Base-by-base conservation (phyloP, 2,113 vertebrate genomes). In the Tylochromis polylepis region DNA sequence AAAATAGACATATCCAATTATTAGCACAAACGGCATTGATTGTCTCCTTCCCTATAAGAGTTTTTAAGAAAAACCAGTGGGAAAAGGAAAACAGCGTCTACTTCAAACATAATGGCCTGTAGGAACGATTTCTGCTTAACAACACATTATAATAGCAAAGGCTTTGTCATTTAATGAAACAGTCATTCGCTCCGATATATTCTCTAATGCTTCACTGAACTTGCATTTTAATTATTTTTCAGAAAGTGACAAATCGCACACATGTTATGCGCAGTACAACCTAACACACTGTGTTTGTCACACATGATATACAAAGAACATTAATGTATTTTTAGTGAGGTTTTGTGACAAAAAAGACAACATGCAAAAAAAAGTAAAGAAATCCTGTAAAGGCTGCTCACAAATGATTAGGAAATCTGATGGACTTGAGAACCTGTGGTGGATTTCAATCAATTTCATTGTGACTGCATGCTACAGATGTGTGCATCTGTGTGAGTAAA, bases 21-120 rank as follows among this genome's bases (percentile, higher is more conserved):
- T 92, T 90, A 89, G 83, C 84, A 79, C 83, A 90, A 88, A 80
- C 49, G 15, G 38, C 86, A 91, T 77, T 93, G 92, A 92, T 91
- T 92, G 62, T 92, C 72, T 89, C 87, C 55, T 79, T 10, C 6
- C 5, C 46, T 89, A 82, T 53, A 85, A 57, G 59, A 65, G 41
- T 29, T 77, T 67, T 88, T 80, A 81, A 34, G 58, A 65, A 81
- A 88, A 78, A 41, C 57, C 43, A 29, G 8, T 46, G 81, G 53
- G 49, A 62, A 58, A 59, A 59, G 36, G 11, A 79, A 46, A 51
- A 18, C 36, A 24, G 24, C 2, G 10, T 70, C 65, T 72, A 12
- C 43, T 11, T 59, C 18, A 70, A 43, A 83, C 78, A 88, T 67
- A 85, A 88, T 38, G 82, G 56, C 38, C 60, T 55, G 53, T 20